Evolutionary conservation across 2,888 invertebrate genomes (phyloP), one percentile per base, ranked within the genome.

Genomic region (Entomobrya proxima): DNA sequence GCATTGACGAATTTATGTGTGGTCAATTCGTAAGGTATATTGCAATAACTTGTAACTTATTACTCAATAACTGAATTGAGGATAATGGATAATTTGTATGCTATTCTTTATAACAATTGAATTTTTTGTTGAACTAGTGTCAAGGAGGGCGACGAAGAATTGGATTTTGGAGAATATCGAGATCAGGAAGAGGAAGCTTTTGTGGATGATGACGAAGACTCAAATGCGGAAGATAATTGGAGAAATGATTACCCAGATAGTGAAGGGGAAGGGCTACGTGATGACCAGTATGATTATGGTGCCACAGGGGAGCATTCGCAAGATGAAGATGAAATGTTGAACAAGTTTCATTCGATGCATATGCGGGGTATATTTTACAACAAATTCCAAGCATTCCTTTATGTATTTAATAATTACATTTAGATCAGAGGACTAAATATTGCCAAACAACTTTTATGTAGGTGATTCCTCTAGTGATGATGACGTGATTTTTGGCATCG

Each of bases 191-290:
- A 91, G 52, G 89, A 90, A 6, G 92, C 92, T 69, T 89, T 90
- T 15, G 11, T 80, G 15, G 93, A 93, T 13, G 91, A 91, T 76
- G 93, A 93, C 82, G 94, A 94, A 88, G 96, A 96, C 91, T 96
- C 96, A 0, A 96, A 96, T 92, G 95, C 95, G 88, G 96, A 96
- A 91, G 94, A 95, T 90, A 94, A 96, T 91, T 95, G 94, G 93
- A 93, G 94, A 86, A 96, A 96, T 91, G 96, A 96, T 77, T 96
- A 96, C 91, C 96, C 96, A 0, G 95, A 95, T 90, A 94, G 94
- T 0, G 94, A 95, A 50, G 83, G 76, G n/a, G 83, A 84, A 40
- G 78, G 74, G 5, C 61, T 64, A 24, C 30, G 32, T n/a, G 67
- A 77, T 1, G 80, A 79, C n/a, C n/a, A 18, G 21, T 50, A 55